Evolutionary conservation across 35 echinoderm and acorn worm species (phyloP), one percentile per base, ranked within the genome.

Genomic region (Chiridota heheva): DNA sequence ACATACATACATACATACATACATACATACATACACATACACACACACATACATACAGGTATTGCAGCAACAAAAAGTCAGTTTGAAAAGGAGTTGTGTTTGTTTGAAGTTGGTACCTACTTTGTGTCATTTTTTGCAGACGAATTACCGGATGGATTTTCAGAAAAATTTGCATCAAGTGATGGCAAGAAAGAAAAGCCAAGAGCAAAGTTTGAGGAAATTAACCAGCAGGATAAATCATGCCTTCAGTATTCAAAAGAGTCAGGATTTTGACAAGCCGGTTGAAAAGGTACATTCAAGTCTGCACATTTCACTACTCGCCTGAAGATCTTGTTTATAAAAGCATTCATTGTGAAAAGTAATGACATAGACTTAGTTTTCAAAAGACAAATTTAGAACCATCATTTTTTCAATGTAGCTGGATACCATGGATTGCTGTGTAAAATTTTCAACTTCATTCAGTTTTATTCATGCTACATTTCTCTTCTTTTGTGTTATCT

Each of bases 101-200:
- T n/a, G n/a, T n/a, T n/a, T n/a, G n/a, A n/a, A n/a, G n/a, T n/a
- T n/a, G n/a, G n/a, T n/a, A n/a, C n/a, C n/a, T n/a, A n/a, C n/a
- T n/a, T n/a, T n/a, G n/a, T n/a, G n/a, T n/a, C 24, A 15, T 65
- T 20, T 29, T 15, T 13, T 40, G 29, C 5, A 89, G 87, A 74
- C 72, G 66, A 89, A 44, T 40, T 89, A n/a, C 87, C 87, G 17
- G 80, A 80, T 62, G 87, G 87, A 25, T 83, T 89, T 36, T 73
- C 87, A 49, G 87, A 82, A 16, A 89, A 83, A 34, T 83, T 80
- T 33, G 78, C 69, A 8, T 36, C 75, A 49, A 78, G 82, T 74
- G 86, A 82, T 1, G 60, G 44, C 12, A 60, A 63, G 38, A 89
- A 82, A 32, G 76, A 80, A 36, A 89, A 89, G 74, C 47, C 75